A percentile compares a stretch with the other conserved stretches of the same genome.
Evolutionary conservation across 2,113 vertebrate genomes (phyloP).

Genomic region (Azemiops feae): DNA sequence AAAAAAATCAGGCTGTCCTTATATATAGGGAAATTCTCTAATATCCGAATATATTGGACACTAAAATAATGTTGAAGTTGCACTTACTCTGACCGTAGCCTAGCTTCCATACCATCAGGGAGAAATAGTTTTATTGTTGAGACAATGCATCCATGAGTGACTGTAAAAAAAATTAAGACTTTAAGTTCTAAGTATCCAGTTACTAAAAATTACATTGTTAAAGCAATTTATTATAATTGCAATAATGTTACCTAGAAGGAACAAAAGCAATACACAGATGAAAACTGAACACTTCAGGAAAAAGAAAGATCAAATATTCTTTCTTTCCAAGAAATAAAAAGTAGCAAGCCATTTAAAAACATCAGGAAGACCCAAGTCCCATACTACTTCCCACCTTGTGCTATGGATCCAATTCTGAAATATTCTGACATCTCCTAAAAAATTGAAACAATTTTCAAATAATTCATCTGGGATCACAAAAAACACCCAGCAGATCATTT

Average conservation of each 20-base stretch:
- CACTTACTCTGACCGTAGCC: slow-evolving; percentile 94
- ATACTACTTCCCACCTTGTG: neutral
- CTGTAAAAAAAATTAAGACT: slow-evolving; percentile 75
- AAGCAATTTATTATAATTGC: neutral
- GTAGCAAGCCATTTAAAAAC: neutral
- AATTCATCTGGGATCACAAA: neutral
- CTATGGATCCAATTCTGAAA: neutral
- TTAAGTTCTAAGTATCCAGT: neutral
- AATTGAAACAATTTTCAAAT: neutral
- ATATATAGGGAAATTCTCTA: neutral
- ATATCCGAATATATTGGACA: neutral
- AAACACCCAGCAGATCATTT: neutral
- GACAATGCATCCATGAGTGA: slow-evolving; percentile 99
- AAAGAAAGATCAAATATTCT: neutral
- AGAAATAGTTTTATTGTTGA: slow-evolving; percentile 98
- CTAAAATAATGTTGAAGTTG: slow-evolving; percentile 35
- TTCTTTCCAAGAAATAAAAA: neutral
- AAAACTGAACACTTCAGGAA: neutral
- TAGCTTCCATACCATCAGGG: slow-evolving; percentile 97
- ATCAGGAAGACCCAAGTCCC: neutral
- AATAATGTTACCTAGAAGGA: neutral
- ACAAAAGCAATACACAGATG: neutral
- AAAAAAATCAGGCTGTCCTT: neutral
- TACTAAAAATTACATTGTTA: neutral
- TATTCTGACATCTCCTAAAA: neutral